Percentiles rank a stretch among this genome's conserved stretches.
These are phyloP conservation scores for Sepioteuthis lessoniana DNA, from an alignment of 2,888 invertebrate genomes.

Conservation along the genomic window DNA sequence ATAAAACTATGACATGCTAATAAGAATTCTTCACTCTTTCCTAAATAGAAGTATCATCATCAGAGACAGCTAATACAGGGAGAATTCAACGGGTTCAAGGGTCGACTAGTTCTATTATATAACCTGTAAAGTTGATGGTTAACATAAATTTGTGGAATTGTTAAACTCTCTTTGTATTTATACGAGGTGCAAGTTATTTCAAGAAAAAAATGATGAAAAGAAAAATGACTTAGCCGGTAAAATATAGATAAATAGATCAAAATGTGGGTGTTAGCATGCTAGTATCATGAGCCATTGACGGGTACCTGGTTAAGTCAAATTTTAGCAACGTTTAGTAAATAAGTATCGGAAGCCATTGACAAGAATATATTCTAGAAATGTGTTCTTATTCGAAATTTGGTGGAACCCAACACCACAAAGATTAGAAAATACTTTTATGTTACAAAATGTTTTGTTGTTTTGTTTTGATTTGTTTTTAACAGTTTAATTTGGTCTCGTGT, in stretches of 20 bases:
- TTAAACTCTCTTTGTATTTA: background rate
- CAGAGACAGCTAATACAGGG: too few species aligned
- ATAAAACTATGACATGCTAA: too few species aligned
- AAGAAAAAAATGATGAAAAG: background rate
- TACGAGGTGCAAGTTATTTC: background rate
- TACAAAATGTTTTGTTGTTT: background rate
- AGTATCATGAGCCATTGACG: too few species aligned
- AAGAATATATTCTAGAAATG: background rate
- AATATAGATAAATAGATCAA: background rate
- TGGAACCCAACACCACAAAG: background rate
- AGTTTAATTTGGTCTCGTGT: background rate
- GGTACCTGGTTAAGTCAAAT: too few species aligned
- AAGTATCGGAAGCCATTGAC: background rate
- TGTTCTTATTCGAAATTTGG: background rate
- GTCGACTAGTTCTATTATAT: too few species aligned
- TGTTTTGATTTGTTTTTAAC: background rate
- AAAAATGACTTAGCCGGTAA: background rate
- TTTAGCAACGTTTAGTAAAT: too few species aligned
- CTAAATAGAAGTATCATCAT: too few species aligned
- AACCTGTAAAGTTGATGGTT: too few species aligned
- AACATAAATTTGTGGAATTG: too few species aligned
- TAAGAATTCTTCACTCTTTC: too few species aligned
- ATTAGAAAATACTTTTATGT: background rate
- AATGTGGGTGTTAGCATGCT: background rate
- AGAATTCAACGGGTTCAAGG: too few species aligned